phyloP scores from a whole-genome alignment of 2,113 vertebrate species.

The Coregonus clupeaformis region DNA sequence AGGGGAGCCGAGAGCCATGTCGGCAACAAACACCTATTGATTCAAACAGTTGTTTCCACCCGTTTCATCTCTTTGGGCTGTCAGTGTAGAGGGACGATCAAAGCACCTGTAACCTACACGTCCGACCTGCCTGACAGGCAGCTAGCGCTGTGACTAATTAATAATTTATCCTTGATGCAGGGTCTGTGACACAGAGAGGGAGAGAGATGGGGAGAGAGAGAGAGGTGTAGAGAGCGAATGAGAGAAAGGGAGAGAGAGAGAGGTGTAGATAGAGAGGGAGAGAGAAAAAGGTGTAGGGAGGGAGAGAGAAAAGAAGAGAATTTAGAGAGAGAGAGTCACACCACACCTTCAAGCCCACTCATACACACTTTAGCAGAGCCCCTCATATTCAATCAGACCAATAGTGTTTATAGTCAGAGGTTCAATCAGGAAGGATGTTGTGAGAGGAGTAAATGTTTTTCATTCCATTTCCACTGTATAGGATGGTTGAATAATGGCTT shows the following conservation, averaged over 20 bases:
- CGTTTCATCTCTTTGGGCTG: background rate
- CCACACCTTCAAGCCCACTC: background rate
- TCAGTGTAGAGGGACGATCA: conserved; percentile 28
- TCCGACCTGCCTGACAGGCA: conserved; percentile 32
- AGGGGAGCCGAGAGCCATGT: background rate
- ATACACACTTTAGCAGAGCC: background rate
- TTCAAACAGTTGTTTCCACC: conserved; percentile 4
- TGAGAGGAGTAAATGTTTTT: no score
- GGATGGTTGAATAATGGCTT: no score
- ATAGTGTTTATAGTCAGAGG: no score
- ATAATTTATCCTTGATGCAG: conserved; percentile 44
- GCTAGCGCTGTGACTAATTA: conserved; percentile 48
- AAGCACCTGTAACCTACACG: conserved; percentile 27
- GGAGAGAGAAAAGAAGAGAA: no score
- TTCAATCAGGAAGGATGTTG: no score
- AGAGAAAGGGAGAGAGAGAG: conserved; percentile 10
- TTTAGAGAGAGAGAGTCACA: background rate
- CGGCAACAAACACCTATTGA: background rate
- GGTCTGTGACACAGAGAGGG: conserved; percentile 25
- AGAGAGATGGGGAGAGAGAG: conserved; percentile 26
- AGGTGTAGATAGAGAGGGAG: background rate
- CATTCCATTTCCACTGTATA: no score
- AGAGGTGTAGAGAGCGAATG: no score
- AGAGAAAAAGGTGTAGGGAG: no score
- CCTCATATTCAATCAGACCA: background rate